Base-by-base conservation (phyloP, 2,888 invertebrate species). In the Thumatha senex region DNA sequence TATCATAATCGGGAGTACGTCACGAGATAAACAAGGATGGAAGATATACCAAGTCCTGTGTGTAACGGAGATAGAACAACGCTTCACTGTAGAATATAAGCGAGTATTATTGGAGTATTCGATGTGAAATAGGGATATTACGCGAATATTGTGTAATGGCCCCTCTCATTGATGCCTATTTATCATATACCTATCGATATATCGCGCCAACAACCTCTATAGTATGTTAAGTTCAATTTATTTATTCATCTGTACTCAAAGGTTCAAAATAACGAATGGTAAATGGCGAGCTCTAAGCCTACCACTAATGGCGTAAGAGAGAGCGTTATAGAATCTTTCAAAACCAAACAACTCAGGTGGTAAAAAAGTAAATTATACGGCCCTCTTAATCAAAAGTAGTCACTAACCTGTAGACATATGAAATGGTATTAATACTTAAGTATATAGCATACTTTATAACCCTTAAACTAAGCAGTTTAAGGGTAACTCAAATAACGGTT, bases 1-100 rank as follows among this genome's bases (percentile, higher is more conserved):
- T 86, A 86, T 82, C 83, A 86, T 87, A 86, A 84, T 84, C 82
- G 80, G 71, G 65, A 62, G 67, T 64, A 58, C 48, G 62, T 58
- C 56, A 50, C 57, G 39, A 48, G 58, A 30, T 47, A 38, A 65
- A 78, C 44, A 52, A 72, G 53, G 78, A 77, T 15, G 53, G 60
- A 31, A 48, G 30, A 70, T 63, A 48, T 46, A 52, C 43, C 45
- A 40, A 40, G 41, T 45, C 31, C 13, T 41, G 7, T 7, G 69
- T 18, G 13, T 10, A 67, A 77, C n/a, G 48, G 68, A 54, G 80
- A 73, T 29, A 42, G 53, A 54, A 35, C 40, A 46, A 2, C 45
- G 49, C 61, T 68, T 63, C 63, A 63, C 52, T 53, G 67, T 70
- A 70, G 70, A 75, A 74, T 76, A 76, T 75, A 74, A 74, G 74